phyloP scores from a whole-genome alignment of 2,113 vertebrate genomes.

The Phycodurus eques region DNA sequence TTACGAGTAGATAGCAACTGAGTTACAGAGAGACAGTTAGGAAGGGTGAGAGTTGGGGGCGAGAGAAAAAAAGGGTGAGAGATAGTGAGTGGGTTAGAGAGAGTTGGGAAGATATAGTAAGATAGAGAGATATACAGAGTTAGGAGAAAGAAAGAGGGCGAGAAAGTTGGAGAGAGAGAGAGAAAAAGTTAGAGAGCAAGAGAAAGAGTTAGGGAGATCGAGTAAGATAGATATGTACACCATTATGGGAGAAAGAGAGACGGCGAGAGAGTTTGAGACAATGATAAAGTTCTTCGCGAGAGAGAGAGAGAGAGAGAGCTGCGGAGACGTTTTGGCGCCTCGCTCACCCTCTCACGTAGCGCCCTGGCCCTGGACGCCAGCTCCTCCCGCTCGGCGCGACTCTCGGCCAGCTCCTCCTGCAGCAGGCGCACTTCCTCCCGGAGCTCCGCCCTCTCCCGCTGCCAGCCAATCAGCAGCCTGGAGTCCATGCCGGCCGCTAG shows the following conservation, averaged over 20 bases:
- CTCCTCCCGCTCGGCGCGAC: slow-evolving; percentile 65
- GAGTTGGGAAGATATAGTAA: too few relatives aligned
- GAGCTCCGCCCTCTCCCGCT: slow-evolving; percentile 63
- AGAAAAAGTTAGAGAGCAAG: background rate
- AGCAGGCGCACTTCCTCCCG: slow-evolving; percentile 60
- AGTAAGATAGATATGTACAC: too few relatives aligned
- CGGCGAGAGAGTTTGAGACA: too few relatives aligned
- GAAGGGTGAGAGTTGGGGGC: too few relatives aligned
- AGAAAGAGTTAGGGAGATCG: background rate
- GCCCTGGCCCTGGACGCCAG: slow-evolving; percentile 63
- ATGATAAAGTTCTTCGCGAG: background rate
- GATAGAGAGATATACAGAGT: too few relatives aligned
- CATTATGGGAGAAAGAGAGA: background rate
- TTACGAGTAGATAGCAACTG: too few relatives aligned
- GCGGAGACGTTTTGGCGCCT: too few relatives aligned
- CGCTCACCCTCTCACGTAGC: slow-evolving; percentile 66
- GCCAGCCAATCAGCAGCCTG: slow-evolving; percentile 54
- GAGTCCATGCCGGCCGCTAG: slow-evolving; percentile 48
- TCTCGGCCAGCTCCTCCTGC: slow-evolving; percentile 71
- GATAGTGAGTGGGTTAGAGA: too few relatives aligned
- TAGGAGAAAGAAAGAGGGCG: too few relatives aligned
- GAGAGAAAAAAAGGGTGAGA: too few relatives aligned
- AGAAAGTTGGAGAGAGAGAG: too few relatives aligned
- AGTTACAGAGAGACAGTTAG: too few relatives aligned
- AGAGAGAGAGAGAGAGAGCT: background rate